Percentiles rank a stretch among this genome's conserved stretches.
Evolutionary conservation across 2,113 vertebrate species (phyloP).

Genomic region (Ariopsis seemanni): DNA sequence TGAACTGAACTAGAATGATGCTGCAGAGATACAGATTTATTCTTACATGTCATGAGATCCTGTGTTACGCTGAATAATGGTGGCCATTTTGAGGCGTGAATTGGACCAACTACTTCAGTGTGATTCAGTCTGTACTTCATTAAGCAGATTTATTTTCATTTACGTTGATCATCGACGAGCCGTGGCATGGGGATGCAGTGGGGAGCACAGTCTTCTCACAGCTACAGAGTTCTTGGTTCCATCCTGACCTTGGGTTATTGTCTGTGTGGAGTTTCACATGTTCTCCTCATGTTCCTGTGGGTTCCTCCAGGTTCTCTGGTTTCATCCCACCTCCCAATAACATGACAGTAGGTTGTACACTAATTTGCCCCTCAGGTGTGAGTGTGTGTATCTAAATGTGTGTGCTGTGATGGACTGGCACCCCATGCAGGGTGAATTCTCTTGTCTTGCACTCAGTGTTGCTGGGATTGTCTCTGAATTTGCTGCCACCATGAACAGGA

Average conservation of each 20-base stretch:
- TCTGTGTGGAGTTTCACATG: no score
- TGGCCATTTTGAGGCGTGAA: background rate
- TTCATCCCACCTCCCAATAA: background rate
- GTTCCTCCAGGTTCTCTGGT: background rate
- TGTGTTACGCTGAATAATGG: background rate
- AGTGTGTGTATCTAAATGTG: background rate
- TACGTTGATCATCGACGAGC: background rate
- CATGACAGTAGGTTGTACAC: background rate
- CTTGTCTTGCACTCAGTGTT: background rate
- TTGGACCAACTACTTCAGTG: background rate
- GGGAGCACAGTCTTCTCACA: background rate
- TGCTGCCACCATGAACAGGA: background rate
- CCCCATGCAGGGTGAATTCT: background rate
- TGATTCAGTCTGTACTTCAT: background rate
- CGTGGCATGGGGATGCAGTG: background rate
- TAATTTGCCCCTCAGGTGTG: background rate
- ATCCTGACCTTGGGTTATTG: background rate
- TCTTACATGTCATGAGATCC: background rate
- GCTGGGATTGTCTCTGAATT: background rate
- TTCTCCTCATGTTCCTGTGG: background rate
- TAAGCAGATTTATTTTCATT: background rate
- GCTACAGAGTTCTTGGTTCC: background rate
- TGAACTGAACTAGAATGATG: background rate
- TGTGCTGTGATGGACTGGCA: background rate
- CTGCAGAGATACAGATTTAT: background rate